phyloP scores from a whole-genome alignment of 1,140 invertebrate species.

The Hypothenemus hampei region DNA sequence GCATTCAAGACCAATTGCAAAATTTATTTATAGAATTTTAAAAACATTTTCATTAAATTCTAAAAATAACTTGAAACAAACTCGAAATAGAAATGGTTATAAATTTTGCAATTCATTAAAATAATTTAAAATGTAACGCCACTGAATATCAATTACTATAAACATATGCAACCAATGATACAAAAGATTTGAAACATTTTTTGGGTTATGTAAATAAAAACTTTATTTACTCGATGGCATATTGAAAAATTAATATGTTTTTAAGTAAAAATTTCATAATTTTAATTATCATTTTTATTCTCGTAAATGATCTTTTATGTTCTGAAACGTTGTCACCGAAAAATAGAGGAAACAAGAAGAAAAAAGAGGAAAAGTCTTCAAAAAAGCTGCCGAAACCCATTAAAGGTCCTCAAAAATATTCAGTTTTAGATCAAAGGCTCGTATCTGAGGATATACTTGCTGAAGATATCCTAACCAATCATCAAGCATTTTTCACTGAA shows the following conservation, averaged over 20 bases:
- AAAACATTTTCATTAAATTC: no score
- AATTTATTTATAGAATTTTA: no score
- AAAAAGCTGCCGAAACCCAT: constrained; percentile 34
- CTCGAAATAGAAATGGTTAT: no score
- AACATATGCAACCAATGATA: no score
- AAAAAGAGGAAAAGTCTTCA: constrained; percentile 9
- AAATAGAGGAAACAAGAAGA: constrained; percentile 25
- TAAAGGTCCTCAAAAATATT: constrained; percentile 60
- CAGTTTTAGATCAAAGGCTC: constrained; percentile 65
- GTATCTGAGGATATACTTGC: constrained; percentile 58
- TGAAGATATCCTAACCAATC: constrained; percentile 71
- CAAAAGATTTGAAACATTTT: no score
- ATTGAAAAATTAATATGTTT: not conserved
- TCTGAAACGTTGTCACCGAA: constrained; percentile 30
- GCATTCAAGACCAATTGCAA: no score
- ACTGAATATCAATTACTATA: no score
- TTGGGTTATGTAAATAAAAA: no score
- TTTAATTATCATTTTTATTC: not conserved
- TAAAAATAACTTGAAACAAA: no score
- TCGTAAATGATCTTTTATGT: not conserved
- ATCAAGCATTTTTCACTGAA: constrained; percentile 67
- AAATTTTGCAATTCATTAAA: no score
- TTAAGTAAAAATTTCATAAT: not conserved
- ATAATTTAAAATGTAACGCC: no score
- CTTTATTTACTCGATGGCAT: no score